phyloP scores from a whole-genome alignment of 64 coral and sea anemone genomes.

The Astreopora myriophthalma region DNA sequence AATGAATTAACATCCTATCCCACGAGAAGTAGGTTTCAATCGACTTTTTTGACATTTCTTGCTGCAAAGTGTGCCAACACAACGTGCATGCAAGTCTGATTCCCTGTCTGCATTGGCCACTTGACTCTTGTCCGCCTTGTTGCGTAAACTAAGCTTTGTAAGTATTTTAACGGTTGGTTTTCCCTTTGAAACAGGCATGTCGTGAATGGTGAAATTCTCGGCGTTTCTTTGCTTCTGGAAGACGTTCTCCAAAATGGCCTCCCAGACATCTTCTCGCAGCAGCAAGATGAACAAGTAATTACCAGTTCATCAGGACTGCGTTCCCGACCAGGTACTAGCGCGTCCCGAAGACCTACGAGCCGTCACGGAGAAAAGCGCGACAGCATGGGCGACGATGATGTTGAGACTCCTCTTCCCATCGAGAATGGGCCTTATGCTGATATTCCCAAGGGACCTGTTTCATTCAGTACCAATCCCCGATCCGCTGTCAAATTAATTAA shows the following conservation, averaged over 20 bases:
- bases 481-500: conserved; percentile 85
- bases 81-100: no score
- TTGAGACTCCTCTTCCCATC: not conserved
- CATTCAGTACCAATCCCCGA: conserved; percentile 82
- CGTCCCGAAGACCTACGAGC: conserved; percentile 70
- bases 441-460: conserved; percentile 87
- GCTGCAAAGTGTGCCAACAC: no score
- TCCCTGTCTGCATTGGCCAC: no score
- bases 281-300: conserved; percentile 57
- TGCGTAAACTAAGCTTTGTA: no score
- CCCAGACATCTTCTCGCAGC: conserved; percentile 78
- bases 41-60: no score
- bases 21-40: no score
- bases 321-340: conserved; percentile 84
- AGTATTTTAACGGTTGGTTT: not conserved
- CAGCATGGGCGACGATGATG: conserved; percentile 2
- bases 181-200: conserved; percentile 75
- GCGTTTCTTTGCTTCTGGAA: conserved; percentile 89
- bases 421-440: conserved; percentile 28
- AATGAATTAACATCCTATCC: no score
- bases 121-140: no score
- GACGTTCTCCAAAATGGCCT: conserved; percentile 94
- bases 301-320: conserved; percentile 46
- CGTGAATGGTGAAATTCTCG: conserved; percentile 98
- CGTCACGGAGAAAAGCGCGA: conserved; percentile 41